Evolutionary conservation across 2,113 vertebrate genomes (phyloP).

Genomic region (Semicossyphus pulcher): DNA sequence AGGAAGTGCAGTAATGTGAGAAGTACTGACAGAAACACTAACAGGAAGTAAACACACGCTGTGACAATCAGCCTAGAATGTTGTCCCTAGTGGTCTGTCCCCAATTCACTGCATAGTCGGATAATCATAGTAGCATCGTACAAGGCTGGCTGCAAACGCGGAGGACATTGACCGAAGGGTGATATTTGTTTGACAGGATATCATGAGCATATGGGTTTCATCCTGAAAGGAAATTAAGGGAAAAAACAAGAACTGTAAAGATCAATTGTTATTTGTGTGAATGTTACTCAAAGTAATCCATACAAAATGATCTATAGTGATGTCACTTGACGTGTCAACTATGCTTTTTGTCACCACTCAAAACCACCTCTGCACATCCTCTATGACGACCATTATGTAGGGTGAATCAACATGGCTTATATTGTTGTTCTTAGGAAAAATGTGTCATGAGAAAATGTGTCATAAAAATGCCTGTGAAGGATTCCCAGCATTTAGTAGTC

Average conservation of each 20-base stretch:
- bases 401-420: too few species aligned
- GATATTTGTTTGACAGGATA: neutral
- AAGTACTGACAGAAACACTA: constrained; percentile 20
- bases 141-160: neutral
- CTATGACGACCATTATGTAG: too few species aligned
- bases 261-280: too few species aligned
- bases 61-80: constrained; percentile 1
- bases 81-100: constrained; percentile 1
- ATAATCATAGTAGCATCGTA: neutral
- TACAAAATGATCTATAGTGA: too few species aligned
- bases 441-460: too few species aligned
- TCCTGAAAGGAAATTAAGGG: neutral
- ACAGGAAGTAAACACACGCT: constrained; percentile 50
- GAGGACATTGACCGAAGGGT: neutral
- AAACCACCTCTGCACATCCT: too few species aligned
- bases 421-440: too few species aligned
- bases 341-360: too few species aligned
- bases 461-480: too few species aligned
- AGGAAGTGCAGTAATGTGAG: constrained; percentile 60
- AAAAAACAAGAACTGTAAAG: neutral
- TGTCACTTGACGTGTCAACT: too few species aligned
- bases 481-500: too few species aligned
- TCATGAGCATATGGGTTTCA: neutral
- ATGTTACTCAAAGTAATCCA: too few species aligned
- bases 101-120: neutral